Evolutionary conservation across 2,113 vertebrate genomes (phyloP).

Genomic region (Picathartes gymnocephalus): DNA sequence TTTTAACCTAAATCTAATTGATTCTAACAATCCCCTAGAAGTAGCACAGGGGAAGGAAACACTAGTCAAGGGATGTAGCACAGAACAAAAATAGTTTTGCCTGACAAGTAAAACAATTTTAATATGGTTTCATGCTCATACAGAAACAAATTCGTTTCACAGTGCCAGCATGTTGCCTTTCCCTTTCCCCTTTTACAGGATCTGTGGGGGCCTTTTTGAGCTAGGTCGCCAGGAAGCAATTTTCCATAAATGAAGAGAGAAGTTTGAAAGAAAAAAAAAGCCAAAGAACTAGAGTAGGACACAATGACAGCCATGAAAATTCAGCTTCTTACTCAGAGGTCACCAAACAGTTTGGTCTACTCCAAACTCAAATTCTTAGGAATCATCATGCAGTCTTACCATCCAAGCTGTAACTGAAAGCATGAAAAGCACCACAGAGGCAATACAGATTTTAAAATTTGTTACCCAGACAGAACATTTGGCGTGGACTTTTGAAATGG

Average conservation of each 20-base stretch:
- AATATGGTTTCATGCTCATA: slow-evolving; percentile 8
- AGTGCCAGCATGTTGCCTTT: background rate
- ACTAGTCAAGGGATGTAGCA: slow-evolving; percentile 5
- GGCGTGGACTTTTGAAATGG: background rate
- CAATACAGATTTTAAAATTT: background rate
- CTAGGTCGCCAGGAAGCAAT: background rate
- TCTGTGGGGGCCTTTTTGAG: background rate
- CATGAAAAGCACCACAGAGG: background rate
- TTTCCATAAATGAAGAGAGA: background rate
- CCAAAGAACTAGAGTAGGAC: background rate
- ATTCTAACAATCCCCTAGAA: slow-evolving; percentile 3
- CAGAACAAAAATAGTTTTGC: slow-evolving; percentile 39
- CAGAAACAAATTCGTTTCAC: slow-evolving; percentile 21
- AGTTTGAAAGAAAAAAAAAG: background rate
- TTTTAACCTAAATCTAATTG: slow-evolving; percentile 18
- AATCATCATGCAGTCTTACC: background rate
- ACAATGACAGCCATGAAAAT: background rate
- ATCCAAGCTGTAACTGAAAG: background rate
- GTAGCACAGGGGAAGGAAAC: slow-evolving; percentile 30
- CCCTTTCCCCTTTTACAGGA: background rate
- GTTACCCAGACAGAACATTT: background rate
- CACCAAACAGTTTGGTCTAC: background rate
- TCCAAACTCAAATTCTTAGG: background rate
- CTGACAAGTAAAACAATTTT: slow-evolving; percentile 9
- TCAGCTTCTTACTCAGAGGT: background rate